A percentile compares a stretch with the other conserved stretches of the same genome.
Conservation (phyloP, 2,888 invertebrate genomes). For the Zygothrica quintamaculata region DNA sequence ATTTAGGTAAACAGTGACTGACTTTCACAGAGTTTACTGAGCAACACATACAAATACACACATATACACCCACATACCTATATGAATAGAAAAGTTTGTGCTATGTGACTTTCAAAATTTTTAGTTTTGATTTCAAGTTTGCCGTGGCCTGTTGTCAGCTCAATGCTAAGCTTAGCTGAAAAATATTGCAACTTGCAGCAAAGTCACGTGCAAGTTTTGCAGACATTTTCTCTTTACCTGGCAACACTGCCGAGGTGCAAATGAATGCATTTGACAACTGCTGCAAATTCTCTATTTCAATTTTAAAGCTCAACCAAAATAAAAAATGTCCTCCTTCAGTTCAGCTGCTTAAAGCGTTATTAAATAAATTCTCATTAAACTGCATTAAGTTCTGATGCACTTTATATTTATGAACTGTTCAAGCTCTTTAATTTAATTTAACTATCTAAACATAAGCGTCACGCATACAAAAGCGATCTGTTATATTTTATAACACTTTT, state of each 20-base stretch:
- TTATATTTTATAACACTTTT: no score
- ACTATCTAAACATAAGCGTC: conserved; percentile 61
- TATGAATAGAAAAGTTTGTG: conserved; percentile 57
- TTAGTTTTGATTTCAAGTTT: conserved; percentile 76
- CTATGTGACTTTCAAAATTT: conserved; percentile 77
- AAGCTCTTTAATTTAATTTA: conserved; percentile 23
- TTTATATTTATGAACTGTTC: conserved; percentile 19
- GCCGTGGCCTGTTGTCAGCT: conserved; percentile 62
- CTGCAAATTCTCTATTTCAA: conserved; percentile 22
- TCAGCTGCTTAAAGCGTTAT: conserved; percentile 39
- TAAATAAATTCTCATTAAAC: conserved; percentile 59
- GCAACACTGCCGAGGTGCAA: conserved; percentile 34
- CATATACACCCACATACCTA: conserved; percentile 16
- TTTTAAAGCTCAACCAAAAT: conserved; percentile 15
- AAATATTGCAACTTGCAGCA: conserved; percentile 71
- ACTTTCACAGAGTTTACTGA: conserved; percentile 63
- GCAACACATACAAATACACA: conserved; percentile 20
- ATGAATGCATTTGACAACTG: conserved; percentile 36
- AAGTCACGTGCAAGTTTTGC: conserved; percentile 79
- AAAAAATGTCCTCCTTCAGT: neutral
- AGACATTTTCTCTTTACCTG: conserved; percentile 64
- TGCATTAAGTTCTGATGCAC: conserved; percentile 35
- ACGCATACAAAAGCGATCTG: conserved; percentile 60
- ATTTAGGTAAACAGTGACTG: conserved; percentile 78
- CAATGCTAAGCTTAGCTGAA: conserved; percentile 59